Evolutionary conservation across 1,140 invertebrate genomes (phyloP).

Genomic region (Hyles euphorbiae): DNA sequence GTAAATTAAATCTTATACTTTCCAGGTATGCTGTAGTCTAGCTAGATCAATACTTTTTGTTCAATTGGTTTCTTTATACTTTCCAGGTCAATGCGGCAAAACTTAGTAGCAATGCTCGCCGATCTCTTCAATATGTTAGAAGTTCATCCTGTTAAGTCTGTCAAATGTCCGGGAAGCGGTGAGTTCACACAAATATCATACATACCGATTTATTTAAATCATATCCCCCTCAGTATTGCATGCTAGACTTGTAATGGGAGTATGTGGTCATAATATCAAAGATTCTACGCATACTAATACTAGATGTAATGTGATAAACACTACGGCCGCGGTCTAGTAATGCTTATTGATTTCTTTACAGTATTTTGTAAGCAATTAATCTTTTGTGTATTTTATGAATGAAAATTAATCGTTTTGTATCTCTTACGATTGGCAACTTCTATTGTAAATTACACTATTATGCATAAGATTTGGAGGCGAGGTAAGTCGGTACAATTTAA

Average conservation of each 20-base stretch:
- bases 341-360: constrained; percentile 31
- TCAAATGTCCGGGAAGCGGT: constrained; percentile 83
- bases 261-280: constrained; percentile 74
- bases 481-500: constrained; percentile 25
- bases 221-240: constrained; percentile 46
- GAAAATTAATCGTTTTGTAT: constrained; percentile 4
- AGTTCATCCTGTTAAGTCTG: constrained; percentile 92
- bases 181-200: constrained; percentile 26
- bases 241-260: constrained; percentile 64
- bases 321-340: constrained; percentile 31
- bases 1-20: no score
- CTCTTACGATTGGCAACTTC: constrained; percentile 8
- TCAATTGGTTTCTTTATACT: no score
- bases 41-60: no score
- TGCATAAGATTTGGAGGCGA: constrained; percentile 5
- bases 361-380: constrained; percentile 5
- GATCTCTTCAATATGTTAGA: constrained; percentile 97
- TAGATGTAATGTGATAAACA: constrained; percentile 2
- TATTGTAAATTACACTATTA: constrained; percentile 4
- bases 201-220: neutral
- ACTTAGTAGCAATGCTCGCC: constrained; percentile 94
- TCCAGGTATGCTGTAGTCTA: no score
- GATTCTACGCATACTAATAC: constrained; percentile 57
- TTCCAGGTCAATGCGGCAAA: constrained; percentile 84
- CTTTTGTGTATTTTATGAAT: constrained; percentile 1